Evolutionary conservation across 2,113 vertebrate species (phyloP), one percentile per base, ranked within the genome.

Genomic region (Apus apus): DNA sequence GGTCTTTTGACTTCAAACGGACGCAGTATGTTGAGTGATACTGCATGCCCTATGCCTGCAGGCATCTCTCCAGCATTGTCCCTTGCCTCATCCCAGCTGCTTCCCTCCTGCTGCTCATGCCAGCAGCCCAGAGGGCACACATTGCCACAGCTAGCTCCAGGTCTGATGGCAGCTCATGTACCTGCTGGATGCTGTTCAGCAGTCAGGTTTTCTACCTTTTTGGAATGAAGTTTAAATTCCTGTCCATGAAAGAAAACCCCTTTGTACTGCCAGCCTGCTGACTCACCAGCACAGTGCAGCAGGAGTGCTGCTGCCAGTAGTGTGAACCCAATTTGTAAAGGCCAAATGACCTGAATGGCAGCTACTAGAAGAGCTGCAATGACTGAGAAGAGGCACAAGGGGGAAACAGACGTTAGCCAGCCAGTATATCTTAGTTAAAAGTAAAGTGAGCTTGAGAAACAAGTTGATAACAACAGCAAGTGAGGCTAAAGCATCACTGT

Each of bases 1-100:
- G 40, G 19, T 0, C 1, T 29, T 68, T 74, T n/a, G 17, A 32
- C 56, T 74, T 56, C 13, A 73, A 20, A 30, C 2, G 1, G 13
- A 56, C 19, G 6, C 34, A n/a, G 27, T n/a, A 15, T 13, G 22
- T 62, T 25, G 13, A n/a, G 16, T n/a, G 34, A 45, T 16, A 9
- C 2, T 6, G 18, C 27, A 18, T 15, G 29, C 19, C n/a, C 29
- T 64, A 3, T 20, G 27, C 32, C 67, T 45, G 48, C 23, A 57
- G 67, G 48, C 32, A 30, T n/a, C 48, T 62, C 27, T 62, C 21
- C 34, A n/a, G 34, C 3, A 2, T 40, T 57, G 27, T 22, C 4
- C 18, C 38, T 20, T 29, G n/a, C 36, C n/a, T 79, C 46, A 45
- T 36, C 60, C 32, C 1, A 0, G 11, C 30, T 64, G 51, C 67